phyloP scores from a whole-genome alignment of 1,140 invertebrate species.

The Batillaria attramentaria region DNA sequence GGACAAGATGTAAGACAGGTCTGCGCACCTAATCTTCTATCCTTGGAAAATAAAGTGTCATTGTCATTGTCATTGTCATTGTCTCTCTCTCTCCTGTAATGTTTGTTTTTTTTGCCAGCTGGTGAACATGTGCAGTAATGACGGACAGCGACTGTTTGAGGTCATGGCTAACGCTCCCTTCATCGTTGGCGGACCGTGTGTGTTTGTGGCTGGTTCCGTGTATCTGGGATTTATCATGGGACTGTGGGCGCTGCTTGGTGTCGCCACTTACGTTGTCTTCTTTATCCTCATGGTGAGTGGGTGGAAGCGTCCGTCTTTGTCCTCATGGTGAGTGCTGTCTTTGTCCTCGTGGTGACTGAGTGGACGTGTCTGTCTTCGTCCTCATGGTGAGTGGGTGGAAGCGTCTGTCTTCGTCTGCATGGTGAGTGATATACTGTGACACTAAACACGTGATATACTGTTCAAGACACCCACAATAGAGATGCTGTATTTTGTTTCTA shows the following conservation, averaged over 20 bases:
- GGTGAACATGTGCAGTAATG: constrained; percentile 81
- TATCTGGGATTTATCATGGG: constrained; percentile 79
- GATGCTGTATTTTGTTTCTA: constrained; percentile 26
- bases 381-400: neutral
- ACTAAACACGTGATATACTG: no score
- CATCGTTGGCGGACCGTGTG: constrained; percentile 78
- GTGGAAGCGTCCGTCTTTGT: neutral
- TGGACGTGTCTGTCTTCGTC: neutral
- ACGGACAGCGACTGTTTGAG: constrained; percentile 80
- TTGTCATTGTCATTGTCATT: no score
- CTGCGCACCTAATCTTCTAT: no score
- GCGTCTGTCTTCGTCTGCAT: neutral
- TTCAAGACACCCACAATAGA: no score
- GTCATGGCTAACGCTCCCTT: constrained; percentile 77
- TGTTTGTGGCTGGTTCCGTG: constrained; percentile 75
- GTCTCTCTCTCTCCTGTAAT: no score
- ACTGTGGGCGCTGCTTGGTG: constrained; percentile 77
- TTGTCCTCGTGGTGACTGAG: no score
- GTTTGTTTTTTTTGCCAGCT: constrained; percentile 73
- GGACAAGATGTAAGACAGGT: no score
- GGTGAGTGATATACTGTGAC: no score
- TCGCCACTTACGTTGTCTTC: constrained; percentile 78
- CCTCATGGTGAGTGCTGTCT: no score
- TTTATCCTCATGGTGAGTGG: constrained; percentile 79
- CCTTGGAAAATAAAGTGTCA: no score